Conservation (phyloP, 1,140 invertebrate species). For the Heterodera schachtii region DNA sequence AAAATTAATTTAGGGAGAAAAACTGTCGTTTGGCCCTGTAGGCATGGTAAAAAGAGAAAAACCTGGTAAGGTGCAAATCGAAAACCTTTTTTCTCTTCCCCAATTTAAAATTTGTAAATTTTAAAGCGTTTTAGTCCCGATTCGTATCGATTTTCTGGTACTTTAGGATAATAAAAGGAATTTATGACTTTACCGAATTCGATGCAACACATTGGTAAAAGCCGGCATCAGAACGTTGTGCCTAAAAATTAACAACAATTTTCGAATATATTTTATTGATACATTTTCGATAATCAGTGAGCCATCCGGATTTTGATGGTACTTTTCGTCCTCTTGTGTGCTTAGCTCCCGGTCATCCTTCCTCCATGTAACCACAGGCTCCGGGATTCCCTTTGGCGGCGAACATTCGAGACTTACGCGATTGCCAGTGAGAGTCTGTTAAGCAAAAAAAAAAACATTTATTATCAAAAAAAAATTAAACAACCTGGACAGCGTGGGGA, state of each 20-base stretch:
- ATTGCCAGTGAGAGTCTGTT: slow-evolving; percentile 43
- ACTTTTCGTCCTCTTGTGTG: slow-evolving; percentile 37
- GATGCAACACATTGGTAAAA: slow-evolving; percentile 51
- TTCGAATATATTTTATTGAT: background rate
- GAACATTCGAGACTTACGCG: slow-evolving; percentile 44
- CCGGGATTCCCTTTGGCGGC: slow-evolving; percentile 49
- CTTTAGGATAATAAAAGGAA: background rate
- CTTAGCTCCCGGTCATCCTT: slow-evolving; percentile 46
- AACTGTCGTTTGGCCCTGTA: too few relatives aligned
- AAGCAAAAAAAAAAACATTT: background rate
- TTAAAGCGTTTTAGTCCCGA: too few relatives aligned
- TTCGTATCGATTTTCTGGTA: too few relatives aligned
- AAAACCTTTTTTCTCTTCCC: too few relatives aligned
- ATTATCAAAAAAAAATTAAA: slow-evolving; percentile 7
- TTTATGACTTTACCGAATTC: slow-evolving; percentile 28
- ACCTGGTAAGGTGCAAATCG: too few relatives aligned
- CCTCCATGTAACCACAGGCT: slow-evolving; percentile 41
- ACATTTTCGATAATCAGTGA: slow-evolving; percentile 57
- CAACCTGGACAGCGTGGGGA: slow-evolving; percentile 46
- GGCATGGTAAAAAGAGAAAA: too few relatives aligned
- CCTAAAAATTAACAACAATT: slow-evolving; percentile 32
- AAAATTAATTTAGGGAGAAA: background rate
- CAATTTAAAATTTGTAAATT: too few relatives aligned
- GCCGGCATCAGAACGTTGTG: slow-evolving; percentile 51
- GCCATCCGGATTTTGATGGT: slow-evolving; percentile 40